These are phyloP conservation scores for Patella depressa DNA, from an alignment of 2,888 invertebrate species.

Conservation along the genomic window DNA sequence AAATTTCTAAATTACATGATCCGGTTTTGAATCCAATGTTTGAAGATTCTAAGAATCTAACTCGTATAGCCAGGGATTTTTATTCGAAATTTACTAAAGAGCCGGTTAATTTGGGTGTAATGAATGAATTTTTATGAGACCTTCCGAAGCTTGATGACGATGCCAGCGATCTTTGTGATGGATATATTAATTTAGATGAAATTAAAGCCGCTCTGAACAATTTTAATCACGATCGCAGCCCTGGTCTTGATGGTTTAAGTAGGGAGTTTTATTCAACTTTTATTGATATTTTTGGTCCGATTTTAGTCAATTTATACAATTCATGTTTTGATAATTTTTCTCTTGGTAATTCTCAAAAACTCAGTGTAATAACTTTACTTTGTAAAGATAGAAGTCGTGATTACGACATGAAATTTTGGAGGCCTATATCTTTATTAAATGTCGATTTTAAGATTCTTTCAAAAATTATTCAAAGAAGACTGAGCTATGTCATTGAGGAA, in stretches of 20 bases:
- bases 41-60: background rate
- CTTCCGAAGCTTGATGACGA: background rate
- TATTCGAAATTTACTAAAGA: background rate
- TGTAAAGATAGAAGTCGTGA: background rate
- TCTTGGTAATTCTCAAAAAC: background rate
- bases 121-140: background rate
- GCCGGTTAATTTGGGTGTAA: background rate
- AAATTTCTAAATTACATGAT: background rate
- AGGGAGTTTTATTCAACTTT: background rate
- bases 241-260: background rate
- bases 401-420: background rate
- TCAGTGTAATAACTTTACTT: background rate
- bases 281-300: background rate
- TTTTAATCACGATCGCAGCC: background rate
- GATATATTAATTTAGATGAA: background rate
- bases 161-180: background rate
- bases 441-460: conserved; percentile 17
- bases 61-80: background rate
- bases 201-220: background rate
- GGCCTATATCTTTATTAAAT: background rate
- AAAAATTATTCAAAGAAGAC: conserved; percentile 21
- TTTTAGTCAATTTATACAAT: background rate
- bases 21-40: background rate
- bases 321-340: background rate
- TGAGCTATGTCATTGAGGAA: conserved; percentile 16